phyloP scores from a whole-genome alignment of 2,797 vertebrate species.

The Labeo calbasu region DNA sequence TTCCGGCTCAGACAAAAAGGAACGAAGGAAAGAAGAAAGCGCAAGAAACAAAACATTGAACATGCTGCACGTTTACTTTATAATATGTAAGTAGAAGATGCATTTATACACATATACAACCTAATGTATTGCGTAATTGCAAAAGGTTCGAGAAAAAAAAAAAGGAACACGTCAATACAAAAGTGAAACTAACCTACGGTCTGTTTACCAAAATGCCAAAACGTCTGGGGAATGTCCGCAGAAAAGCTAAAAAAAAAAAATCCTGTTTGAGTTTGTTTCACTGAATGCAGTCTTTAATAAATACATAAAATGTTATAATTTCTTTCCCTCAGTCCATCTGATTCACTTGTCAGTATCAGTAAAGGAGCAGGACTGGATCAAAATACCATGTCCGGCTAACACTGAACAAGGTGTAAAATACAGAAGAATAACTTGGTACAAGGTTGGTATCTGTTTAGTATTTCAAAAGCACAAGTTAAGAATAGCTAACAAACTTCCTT shows the following conservation, averaged over 20 bases:
- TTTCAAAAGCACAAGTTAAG: background rate
- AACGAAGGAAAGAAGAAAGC: background rate
- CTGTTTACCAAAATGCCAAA: background rate
- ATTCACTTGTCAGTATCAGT: background rate
- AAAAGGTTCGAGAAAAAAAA: background rate
- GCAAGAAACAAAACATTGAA: background rate
- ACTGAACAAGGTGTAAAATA: conserved; percentile 45
- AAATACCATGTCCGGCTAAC: conserved; percentile 48
- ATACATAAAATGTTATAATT: background rate
- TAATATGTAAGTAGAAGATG: conserved; percentile 8
- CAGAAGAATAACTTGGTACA: conserved; percentile 56
- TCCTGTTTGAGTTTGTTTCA: background rate
- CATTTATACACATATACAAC: background rate
- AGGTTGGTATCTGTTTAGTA: conserved; percentile 40
- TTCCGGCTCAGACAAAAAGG: background rate
- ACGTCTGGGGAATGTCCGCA: too few species aligned
- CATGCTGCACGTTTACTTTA: background rate
- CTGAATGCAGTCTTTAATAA: background rate
- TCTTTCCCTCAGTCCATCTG: conserved; percentile 29
- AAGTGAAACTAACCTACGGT: background rate
- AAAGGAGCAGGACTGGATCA: background rate
- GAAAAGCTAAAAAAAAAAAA: too few species aligned
- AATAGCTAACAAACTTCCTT: background rate
- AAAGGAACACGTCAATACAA: background rate
- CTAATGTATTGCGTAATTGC: background rate